phyloP scores from a whole-genome alignment of 2,113 vertebrate genomes.

The Erythrocebus patas region DNA sequence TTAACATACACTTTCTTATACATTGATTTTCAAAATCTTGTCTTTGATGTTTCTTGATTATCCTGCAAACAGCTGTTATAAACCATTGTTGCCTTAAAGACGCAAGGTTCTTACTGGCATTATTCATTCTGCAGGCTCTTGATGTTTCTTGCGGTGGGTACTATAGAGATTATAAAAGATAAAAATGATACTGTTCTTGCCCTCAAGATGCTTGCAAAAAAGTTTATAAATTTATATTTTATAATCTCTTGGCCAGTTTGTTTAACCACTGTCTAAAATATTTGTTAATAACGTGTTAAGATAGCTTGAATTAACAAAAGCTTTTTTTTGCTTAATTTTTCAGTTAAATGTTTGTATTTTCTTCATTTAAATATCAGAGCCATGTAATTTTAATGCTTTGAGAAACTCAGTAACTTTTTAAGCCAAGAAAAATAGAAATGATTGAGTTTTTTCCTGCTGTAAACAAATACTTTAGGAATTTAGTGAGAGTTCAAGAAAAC shows the following conservation, averaged over 20 bases:
- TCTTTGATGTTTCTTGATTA: not conserved
- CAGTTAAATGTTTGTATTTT: not conserved
- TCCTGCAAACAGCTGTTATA: not conserved
- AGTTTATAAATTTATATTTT: not conserved
- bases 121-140: not conserved
- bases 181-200: not conserved
- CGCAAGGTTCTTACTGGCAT: too few species aligned
- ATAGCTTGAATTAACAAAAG: not conserved
- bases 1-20: not conserved
- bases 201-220: not conserved
- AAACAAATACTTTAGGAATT: not conserved
- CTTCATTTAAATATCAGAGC: conserved; percentile 13
- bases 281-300: not conserved
- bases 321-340: conserved; percentile 24
- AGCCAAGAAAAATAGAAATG: not conserved
- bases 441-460: not conserved
- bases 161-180: not conserved
- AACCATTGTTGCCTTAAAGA: not conserved
- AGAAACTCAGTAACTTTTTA: conserved; percentile 34
- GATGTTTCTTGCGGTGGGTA: not conserved
- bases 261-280: not conserved
- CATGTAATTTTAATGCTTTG: not conserved
- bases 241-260: not conserved
- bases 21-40: not conserved
- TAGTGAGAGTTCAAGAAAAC: not conserved